Base-by-base conservation (phyloP, 2,888 invertebrate genomes). In the Drosophila suboccidentalis region DNA sequence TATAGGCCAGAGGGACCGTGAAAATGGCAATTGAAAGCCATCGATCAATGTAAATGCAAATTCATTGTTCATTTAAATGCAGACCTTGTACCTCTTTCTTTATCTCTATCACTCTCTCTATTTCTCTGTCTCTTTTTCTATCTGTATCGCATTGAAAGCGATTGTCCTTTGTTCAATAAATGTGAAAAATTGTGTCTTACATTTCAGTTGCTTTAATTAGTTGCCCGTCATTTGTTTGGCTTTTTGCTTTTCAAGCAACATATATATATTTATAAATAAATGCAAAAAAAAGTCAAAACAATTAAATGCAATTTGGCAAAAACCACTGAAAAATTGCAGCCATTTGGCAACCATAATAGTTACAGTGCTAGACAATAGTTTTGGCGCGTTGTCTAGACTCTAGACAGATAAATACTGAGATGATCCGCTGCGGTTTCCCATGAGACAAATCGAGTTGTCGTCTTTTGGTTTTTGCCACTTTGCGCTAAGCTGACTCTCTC, bases 41-140 rank as follows among this genome's bases (percentile, higher is more conserved):
- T 84, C 86, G 75, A 86, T 86, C 84, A 84, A 76, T 75, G 82
- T 55, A 71, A 78, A 79, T 71, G 73, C 43, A 66, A 74, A 74
- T 76, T 61, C 59, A 62, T 62, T 63, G 66, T 49, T 44, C 59
- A 57, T 39, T 54, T 51, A 9, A 51, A 39, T 53, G 32, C 49
- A 43, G 49, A 61, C 75, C 78, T 75, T 73, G 70, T 51, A 17
- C 36, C 47, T 15, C 38, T 36, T 38, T 57, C 36, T 15, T 5
- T 32, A 13, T 43, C 49, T 50, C 9, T 49, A 9, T 32, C 22
- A n/a, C 11, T 47, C 11, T 29, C 32, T 15, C 5, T 15, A n/a
- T n/a, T 2, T n/a, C 19, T 47, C 3, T 29, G 9, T 38, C n/a
- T 36, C 9, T n/a, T n/a, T 17, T 10, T 10, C 17, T n/a, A 41